Base-by-base conservation (phyloP, 2,888 invertebrate genomes). In the Pandemis corylana region DNA sequence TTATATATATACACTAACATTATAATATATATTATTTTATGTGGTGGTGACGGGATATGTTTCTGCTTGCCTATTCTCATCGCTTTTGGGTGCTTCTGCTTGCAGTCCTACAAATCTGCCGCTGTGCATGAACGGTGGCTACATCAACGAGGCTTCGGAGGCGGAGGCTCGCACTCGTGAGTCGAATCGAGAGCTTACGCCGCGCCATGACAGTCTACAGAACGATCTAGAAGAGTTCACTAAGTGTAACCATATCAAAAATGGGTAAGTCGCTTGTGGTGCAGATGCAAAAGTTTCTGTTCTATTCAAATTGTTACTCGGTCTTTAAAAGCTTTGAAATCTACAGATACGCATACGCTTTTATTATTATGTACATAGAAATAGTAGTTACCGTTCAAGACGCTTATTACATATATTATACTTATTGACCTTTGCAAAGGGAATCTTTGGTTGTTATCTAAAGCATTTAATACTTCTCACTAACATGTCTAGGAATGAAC, bases 111-210 rank as follows among this genome's bases (percentile, higher is more conserved):
- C 96, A 49, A 96, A 96, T 81, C 95, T 96, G 76, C 96, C 96
- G 13, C 95, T 97, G 77, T 96, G 97, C 74, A 95, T 96, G 78
- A 97, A 96, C 79, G 97, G 96, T 68, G 97, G 97, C 68, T 97
- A 97, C 93, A 96, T 97, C 82, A 97, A 97, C 92, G 97, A 97
- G 89, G 97, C 96, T 56, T 96, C 96, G 76, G 97, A 97, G 82
- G 92, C 92, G 1, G 93, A 92, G 79, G 89, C 90, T 49, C 86
- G 92, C 41, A 89, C 91, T 20, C 83, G 93, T 2, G 92, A 90
- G 78, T 89, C 89, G 79, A 90, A 90, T 80, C 87, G 92, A 36
- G 90, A 89, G 67, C 83, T 81, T 0, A 77, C 82, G 71, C 79
- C 86, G 61, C 79, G 78, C 44, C 68, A 76, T 13, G 87, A 87